Evolutionary conservation across 2,797 vertebrate genomes (phyloP).

Genomic region (Martes flavigula): DNA sequence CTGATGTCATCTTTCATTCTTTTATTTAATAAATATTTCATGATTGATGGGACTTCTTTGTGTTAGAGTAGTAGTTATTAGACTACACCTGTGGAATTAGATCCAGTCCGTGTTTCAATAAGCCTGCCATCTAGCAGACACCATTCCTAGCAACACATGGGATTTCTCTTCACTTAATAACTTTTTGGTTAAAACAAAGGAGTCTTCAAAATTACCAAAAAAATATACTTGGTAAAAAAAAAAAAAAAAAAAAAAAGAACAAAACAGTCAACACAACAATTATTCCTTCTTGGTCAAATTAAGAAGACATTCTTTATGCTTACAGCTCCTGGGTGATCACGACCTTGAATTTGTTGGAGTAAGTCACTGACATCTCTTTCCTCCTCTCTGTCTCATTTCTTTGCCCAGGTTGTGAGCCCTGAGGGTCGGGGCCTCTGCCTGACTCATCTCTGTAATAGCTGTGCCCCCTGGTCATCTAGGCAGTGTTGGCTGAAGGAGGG

Average conservation of each 20-base stretch:
- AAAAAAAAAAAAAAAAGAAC: background rate
- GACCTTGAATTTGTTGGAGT: background rate
- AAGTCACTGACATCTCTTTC: background rate
- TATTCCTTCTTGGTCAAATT: background rate
- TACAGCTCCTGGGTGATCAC: too few species aligned
- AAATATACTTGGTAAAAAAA: background rate
- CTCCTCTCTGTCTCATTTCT: background rate
- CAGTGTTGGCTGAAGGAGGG: background rate
- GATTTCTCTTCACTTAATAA: background rate
- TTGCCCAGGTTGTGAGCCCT: background rate
- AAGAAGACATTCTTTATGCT: background rate
- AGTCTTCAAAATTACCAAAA: background rate
- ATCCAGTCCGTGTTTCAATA: background rate
- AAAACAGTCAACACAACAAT: background rate
- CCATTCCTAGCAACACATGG: background rate
- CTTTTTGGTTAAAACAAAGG: background rate
- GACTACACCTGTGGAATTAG: background rate
- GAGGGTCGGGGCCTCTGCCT: background rate
- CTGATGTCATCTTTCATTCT: background rate
- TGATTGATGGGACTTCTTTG: background rate
- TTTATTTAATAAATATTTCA: background rate
- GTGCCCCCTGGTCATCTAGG: rapidly evolving
- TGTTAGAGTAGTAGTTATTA: background rate
- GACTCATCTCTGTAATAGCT: background rate
- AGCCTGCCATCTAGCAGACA: background rate